Percentiles rank a stretch among this genome's conserved stretches.
phyloP scores from a whole-genome alignment of 2,113 vertebrate genomes.

The Heptranchias perlo region DNA sequence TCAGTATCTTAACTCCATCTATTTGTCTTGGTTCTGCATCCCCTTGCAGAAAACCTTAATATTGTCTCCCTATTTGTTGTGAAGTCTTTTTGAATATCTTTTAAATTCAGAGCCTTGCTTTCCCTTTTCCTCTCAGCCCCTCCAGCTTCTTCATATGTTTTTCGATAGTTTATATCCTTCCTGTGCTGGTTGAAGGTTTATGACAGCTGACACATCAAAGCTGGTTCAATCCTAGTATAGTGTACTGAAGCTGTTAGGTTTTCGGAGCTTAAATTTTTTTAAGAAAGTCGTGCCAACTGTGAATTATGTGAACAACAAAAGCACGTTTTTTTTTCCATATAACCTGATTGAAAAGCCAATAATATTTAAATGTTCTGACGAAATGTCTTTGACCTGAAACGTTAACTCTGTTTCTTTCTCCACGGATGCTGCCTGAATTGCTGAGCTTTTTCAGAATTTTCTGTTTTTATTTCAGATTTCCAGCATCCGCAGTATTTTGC shows the following conservation, averaged over 20 bases:
- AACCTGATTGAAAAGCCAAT: slow-evolving; percentile 20
- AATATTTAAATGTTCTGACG: slow-evolving; percentile 34
- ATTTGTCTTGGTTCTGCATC: not conserved
- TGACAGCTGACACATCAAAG: not conserved
- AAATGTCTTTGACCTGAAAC: too few species aligned
- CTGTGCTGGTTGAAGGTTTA: not conserved
- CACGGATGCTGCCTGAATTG: too few species aligned
- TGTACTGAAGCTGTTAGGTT: not conserved
- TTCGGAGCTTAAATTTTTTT: not conserved
- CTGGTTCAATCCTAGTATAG: not conserved
- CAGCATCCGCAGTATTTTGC: too few species aligned
- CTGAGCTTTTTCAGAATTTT: too few species aligned
- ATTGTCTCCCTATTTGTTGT: not conserved
- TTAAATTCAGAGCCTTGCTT: not conserved
- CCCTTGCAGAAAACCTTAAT: not conserved
- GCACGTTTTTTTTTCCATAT: not conserved
- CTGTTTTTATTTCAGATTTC: too few species aligned
- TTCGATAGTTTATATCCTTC: not conserved
- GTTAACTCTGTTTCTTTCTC: too few species aligned
- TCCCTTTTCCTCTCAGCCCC: not conserved
- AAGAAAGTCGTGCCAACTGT: not conserved
- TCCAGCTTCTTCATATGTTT: not conserved
- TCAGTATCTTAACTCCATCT: not conserved
- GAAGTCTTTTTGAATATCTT: not conserved
- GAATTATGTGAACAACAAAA: not conserved